Percentiles rank a stretch among this genome's conserved stretches.
Conservation (phyloP, 2,113 vertebrate genomes). For the Tyto alba region DNA sequence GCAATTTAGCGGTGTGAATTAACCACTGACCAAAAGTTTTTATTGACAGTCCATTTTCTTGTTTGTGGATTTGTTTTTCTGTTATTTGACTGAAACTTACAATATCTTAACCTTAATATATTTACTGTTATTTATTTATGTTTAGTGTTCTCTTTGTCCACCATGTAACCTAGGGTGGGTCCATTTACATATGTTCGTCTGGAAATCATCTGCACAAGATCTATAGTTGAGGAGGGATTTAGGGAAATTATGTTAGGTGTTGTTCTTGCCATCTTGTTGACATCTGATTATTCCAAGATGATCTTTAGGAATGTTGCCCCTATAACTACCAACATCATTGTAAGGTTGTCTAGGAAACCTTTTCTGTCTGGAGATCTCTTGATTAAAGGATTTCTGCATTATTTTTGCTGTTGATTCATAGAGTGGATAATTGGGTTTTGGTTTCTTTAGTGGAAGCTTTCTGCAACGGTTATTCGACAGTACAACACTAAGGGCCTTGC, state of each 20-base stretch:
- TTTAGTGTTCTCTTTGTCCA: not conserved
- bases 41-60: not conserved
- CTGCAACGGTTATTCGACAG: not conserved
- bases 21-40: not conserved
- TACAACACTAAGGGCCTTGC: not conserved
- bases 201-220: conserved; percentile 2
- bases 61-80: not conserved
- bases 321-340: not conserved
- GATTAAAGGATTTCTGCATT: conserved; percentile 18
- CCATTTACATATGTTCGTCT: not conserved
- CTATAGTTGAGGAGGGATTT: not conserved
- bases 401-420: not conserved
- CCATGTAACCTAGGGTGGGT: not conserved
- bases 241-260: conserved; percentile 18
- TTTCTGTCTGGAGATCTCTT: not conserved
- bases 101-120: not conserved
- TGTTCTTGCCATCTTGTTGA: not conserved
- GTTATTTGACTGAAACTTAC: not conserved
- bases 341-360: conserved; percentile 27
- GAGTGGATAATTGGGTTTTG: not conserved
- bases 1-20: not conserved
- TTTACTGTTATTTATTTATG: not conserved
- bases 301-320: conserved; percentile 1
- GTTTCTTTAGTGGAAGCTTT: not conserved
- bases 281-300: conserved; percentile 30